Base-by-base conservation (phyloP, 2,888 invertebrate species). In the Dioctria linearis region DNA sequence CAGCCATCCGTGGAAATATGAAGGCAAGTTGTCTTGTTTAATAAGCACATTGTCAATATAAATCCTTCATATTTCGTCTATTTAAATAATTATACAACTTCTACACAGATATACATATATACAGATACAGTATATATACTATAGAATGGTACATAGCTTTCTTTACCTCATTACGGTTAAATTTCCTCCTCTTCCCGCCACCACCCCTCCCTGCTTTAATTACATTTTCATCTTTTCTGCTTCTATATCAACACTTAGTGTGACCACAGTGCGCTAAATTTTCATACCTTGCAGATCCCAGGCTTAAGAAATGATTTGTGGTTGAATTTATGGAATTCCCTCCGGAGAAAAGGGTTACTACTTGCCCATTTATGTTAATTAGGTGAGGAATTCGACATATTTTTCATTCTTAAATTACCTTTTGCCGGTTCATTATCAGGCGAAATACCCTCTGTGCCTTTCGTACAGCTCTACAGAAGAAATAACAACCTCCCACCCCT, bases 231-330 rank as follows among this genome's bases (percentile, higher is more conserved):
- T 63, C 8, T 63, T 63, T 63, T 39, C 39, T 39, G 39, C 63
- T 8, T 37, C 63, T 37, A n/a, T 25, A 54, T 54, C 54, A 54
- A 54, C 9, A 54, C 54, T 54, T 54, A 11, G n/a, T 8, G 9
- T n/a, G 25, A 25, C 25, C 25, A 25, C 37, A n/a, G 63, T 37
- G 63, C 49, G 43, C 4, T 63, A 49, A 63, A 46, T 76, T 63
- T 11, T 46, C n/a, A 57, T 63, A 46, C 46, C 39, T 63, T 25
- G 59, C 46, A n/a, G 40, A 43, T 8, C 46, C 63, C 63, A 3
- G 39, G 63, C 76, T 76, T 76, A 76, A 63, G 63, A 76, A 61
- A 76, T 76, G 76, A 76, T 76, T 76, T 76, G 76, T 63, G 76
- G 76, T n/a, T 63, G 63, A 76, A 66, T 63, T 76, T 57, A 63